Evolutionary conservation across 1,140 invertebrate species (phyloP).

Genomic region (Gryllus bimaculatus): DNA sequence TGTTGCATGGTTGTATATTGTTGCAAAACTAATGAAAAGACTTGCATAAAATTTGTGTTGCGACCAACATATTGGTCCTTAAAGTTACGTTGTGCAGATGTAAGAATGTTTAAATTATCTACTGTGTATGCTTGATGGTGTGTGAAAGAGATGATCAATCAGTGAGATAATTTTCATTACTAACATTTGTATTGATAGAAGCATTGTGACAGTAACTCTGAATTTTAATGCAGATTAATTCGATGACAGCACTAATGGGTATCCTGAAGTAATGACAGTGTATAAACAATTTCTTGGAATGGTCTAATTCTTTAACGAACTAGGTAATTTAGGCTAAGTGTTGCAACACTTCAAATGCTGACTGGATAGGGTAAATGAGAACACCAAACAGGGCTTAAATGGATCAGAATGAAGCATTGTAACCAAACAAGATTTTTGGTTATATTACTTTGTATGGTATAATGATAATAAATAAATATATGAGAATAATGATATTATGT

Average conservation of each 20-base stretch:
- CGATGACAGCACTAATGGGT: not conserved
- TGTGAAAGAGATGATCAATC: too few relatives aligned
- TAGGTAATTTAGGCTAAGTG: not conserved
- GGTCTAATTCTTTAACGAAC: not conserved
- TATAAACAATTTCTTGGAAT: not conserved
- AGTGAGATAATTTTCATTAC: too few relatives aligned
- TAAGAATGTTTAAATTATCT: too few relatives aligned
- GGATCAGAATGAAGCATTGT: not conserved
- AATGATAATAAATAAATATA: slow-evolving; percentile 14
- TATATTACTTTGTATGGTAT: slow-evolving; percentile 16
- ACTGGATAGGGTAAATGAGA: slow-evolving; percentile 16
- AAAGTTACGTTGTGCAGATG: too few relatives aligned
- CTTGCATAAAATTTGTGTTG: too few relatives aligned
- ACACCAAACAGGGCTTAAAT: slow-evolving; percentile 7
- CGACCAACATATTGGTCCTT: too few relatives aligned
- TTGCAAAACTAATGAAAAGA: too few relatives aligned
- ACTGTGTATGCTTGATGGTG: too few relatives aligned
- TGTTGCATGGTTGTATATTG: too few relatives aligned
- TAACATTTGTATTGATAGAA: too few relatives aligned
- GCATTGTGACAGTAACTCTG: not conserved
- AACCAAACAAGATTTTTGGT: slow-evolving; percentile 9
- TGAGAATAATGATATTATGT: not conserved
- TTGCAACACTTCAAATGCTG: not conserved
- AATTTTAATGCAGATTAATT: not conserved
- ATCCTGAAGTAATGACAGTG: not conserved